Percentiles rank a stretch among this genome's conserved stretches.
Evolutionary conservation across 2,797 vertebrate species (phyloP).

Genomic region (Sebastes taczanowskii): DNA sequence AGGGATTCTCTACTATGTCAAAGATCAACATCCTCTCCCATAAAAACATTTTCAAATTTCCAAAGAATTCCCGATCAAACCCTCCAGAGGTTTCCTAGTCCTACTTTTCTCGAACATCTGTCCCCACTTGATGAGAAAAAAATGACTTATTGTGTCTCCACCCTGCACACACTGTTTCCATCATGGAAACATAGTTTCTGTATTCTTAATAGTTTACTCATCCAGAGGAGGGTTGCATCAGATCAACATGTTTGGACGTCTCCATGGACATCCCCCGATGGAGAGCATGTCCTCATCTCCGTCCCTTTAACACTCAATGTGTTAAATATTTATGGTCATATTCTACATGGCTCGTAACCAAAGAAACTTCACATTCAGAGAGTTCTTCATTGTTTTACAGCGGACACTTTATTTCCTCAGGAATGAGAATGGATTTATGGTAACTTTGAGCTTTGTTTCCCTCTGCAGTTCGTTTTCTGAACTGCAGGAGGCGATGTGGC

Average conservation of each 20-base stretch:
- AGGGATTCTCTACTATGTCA: not conserved
- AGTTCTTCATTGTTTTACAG: not conserved
- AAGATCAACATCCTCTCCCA: not conserved
- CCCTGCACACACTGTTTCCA: not conserved
- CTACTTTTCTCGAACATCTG: not conserved
- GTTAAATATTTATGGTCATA: not conserved
- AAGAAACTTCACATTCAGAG: not conserved
- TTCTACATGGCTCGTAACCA: not conserved
- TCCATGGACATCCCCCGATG: not conserved
- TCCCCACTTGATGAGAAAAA: not conserved
- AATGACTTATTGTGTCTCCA: not conserved
- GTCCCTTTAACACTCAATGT: not conserved
- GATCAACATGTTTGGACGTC: constrained; percentile 26
- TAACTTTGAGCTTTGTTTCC: constrained; percentile 7
- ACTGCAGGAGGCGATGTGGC: not conserved
- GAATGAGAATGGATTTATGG: not conserved
- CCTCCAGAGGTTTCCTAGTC: not conserved
- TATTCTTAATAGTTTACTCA: not conserved
- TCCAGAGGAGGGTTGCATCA: constrained; percentile 4
- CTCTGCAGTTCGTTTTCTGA: constrained; percentile 16
- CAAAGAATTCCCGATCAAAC: not conserved
- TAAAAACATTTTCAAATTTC: not conserved
- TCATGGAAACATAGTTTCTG: not conserved
- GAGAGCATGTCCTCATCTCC: not conserved
- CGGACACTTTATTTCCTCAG: not conserved